phyloP scores from a whole-genome alignment of 1,140 invertebrate species.

The Drosophila kepulauana region DNA sequence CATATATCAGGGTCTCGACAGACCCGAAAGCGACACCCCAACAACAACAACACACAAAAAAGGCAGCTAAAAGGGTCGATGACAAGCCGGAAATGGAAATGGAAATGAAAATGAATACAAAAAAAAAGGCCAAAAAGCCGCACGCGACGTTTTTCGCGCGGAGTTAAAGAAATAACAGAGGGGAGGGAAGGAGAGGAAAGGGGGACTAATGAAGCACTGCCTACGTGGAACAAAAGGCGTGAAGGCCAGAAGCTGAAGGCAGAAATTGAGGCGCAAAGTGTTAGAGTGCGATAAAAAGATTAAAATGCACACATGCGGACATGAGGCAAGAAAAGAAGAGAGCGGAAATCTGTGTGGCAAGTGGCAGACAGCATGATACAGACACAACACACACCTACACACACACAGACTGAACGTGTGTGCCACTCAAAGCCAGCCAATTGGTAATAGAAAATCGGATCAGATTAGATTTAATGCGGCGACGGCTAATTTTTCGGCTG shows the following conservation, averaged over 20 bases:
- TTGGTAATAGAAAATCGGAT: conserved; percentile 82
- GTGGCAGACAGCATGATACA: conserved; percentile 14
- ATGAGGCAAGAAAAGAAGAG: neutral
- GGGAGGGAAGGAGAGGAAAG: neutral
- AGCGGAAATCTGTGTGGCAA: neutral
- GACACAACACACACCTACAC: conserved; percentile 10
- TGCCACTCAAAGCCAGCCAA: conserved; percentile 42
- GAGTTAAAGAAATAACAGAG: neutral
- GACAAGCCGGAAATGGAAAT: conserved; percentile 57
- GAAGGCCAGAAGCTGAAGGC: conserved; percentile 56
- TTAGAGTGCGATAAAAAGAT: conserved; percentile 81
- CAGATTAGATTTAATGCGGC: conserved; percentile 83
- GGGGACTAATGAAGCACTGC: conserved; percentile 50
- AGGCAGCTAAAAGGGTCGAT: conserved; percentile 63
- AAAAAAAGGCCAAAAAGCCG: conserved; percentile 61
- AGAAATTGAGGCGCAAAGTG: conserved; percentile 61
- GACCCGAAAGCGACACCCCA: conserved; percentile 57
- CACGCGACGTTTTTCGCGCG: conserved; percentile 76
- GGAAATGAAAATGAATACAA: conserved; percentile 2
- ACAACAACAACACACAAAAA: conserved; percentile 47
- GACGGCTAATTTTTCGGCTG: conserved; percentile 73
- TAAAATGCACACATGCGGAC: conserved; percentile 65
- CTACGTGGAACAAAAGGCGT: conserved; percentile 66
- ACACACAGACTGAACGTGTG: neutral
- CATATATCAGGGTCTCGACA: conserved; percentile 69